Evolutionary conservation across 1,140 invertebrate genomes (phyloP), one percentile per base, ranked within the genome.

Genomic region (Drosophila hydei): DNA sequence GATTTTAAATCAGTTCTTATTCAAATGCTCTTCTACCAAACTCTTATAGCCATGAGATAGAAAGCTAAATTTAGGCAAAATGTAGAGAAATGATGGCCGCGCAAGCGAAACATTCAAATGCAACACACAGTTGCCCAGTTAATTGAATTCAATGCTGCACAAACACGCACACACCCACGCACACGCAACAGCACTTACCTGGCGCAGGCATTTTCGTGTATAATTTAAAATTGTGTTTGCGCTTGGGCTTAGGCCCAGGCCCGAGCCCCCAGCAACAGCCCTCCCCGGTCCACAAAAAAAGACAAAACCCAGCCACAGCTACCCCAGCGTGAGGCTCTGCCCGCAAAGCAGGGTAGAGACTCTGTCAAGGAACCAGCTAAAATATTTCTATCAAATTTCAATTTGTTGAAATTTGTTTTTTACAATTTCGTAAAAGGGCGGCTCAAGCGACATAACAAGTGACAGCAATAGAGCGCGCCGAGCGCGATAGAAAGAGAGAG

Each of bases 351-450:
- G 30, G 30, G 25, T 30, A 36, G 51, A 38, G 9, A 36, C 47
- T 1, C 19, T 27, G 48, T 25, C 48, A 30, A 23, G 30, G 12
- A 54, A 68, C 38, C 70, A 65, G 68, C 79, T 77, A 77, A 73
- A 56, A 79, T 78, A 88, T 88, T 87, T 88, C 83, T 87, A 87
- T 88, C 81, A 87, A 81, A 87, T 87, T 87, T 87, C 83, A 87
- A 87, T 85, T 87, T 87, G 81, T 69, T 85, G 64, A 87, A 75
- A 65, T 74, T 85, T 73, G 52, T 48, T 30, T 36, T 47, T 73
- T 68, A 72, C 63, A 72, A 48, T 45, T 70, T 56, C 21, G 14
- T 19, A 16, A 52, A 51, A 25, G 43, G 23, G 19, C 55, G 18
- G 14, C 12, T 18, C n/a, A 23, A 33, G 38, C 14, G 14, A 16